Evolutionary conservation across 2,113 vertebrate genomes (phyloP), one percentile per base, ranked within the genome.

Genomic region (Forbesichthys papilliferus): DNA sequence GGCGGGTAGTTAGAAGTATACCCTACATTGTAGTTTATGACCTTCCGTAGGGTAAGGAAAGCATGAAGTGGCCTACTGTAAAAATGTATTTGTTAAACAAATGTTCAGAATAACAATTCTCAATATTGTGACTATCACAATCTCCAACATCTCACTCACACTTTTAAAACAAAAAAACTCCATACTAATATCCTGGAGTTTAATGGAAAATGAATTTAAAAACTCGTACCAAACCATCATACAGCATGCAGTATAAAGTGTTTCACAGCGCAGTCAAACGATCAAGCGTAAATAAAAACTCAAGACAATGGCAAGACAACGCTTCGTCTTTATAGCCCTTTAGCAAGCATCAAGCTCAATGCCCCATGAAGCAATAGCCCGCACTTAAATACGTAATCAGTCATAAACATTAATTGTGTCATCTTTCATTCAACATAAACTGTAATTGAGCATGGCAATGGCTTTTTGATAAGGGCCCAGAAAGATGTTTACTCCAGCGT

Each of bases 361-460:
- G 75, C 78, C 11, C 84, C 87, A 79, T 90, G 85, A 90, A 88
- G 80, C 82, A 78, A 83, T 84, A 78, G 83, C 48, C 57, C 73
- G 70, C 74, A 73, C 73, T 83, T 75, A 76, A 77, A 76, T 73
- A 33, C 64, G 53, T 75, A 84, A 84, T 89, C 78, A 86, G 78
- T 86, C 73, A 82, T 90, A 85, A 91, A 88, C 87, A 87, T 91
- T 89, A 85, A 90, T 78, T 79, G 81, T 64, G 67, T 74, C 84
- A 72, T 87, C 84, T 82, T 87, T 79, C 69, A 68, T 86, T 86
- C 62, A 68, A 85, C 87, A 87, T 88, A 82, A 91, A 84, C 78
- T 58, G 73, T 75, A 89, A 91, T 78, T 83, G 88, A 83, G 87
- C 83, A 85, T 73, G 79, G 80, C 81, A 66, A 77, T 85, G 33